Evolutionary conservation across 1,140 invertebrate genomes (phyloP).

Genomic region (Epicauta chinensis): DNA sequence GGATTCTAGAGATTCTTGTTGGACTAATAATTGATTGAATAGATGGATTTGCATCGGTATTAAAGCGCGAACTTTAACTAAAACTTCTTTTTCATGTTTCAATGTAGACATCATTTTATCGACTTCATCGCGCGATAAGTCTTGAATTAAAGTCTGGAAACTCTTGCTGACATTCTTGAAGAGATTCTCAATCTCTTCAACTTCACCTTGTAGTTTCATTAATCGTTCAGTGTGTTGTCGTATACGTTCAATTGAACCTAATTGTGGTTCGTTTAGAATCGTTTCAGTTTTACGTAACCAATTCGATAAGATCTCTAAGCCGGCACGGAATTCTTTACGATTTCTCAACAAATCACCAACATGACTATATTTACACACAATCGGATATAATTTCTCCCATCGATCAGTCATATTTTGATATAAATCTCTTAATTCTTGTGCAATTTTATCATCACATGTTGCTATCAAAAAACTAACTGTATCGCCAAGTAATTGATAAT

Average conservation of each 20-base stretch:
- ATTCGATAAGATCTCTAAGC: conserved; percentile 65
- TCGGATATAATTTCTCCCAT: conserved; percentile 77
- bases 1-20: conserved; percentile 82
- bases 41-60: conserved; percentile 74
- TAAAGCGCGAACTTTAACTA: conserved; percentile 73
- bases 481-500: conserved; percentile 73
- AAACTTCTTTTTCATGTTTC: conserved; percentile 82
- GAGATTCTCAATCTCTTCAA: conserved; percentile 80
- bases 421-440: conserved; percentile 67
- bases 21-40: conserved; percentile 77
- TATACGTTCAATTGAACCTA: conserved; percentile 69
- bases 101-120: conserved; percentile 83
- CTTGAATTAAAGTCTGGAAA: conserved; percentile 84
- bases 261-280: conserved; percentile 57
- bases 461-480: conserved; percentile 83
- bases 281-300: conserved; percentile 77
- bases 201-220: conserved; percentile 70
- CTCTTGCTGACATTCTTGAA: conserved; percentile 86
- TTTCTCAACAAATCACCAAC: conserved; percentile 79
- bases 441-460: conserved; percentile 75
- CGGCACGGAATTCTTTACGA: conserved; percentile 70
- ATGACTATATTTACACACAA: conserved; percentile 80
- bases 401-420: conserved; percentile 63
- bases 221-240: conserved; percentile 73
- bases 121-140: conserved; percentile 84